Evolutionary conservation across 2,113 vertebrate genomes (phyloP), one percentile per base, ranked within the genome.

Genomic region (Bujurquina vittata): DNA sequence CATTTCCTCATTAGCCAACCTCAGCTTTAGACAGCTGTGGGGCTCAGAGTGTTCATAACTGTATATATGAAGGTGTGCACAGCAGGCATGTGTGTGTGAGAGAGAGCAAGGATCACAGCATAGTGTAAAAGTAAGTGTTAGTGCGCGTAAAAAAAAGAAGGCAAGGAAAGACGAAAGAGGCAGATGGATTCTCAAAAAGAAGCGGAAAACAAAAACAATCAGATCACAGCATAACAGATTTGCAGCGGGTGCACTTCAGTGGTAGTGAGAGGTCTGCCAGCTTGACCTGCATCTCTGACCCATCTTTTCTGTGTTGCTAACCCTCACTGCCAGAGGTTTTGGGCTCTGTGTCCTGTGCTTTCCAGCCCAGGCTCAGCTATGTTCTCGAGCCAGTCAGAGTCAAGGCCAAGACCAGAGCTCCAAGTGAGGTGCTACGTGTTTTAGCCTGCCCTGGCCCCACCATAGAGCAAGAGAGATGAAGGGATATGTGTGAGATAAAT

Each of bases 401-500:
- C 84, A 84, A 87, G 81, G 88, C 84, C 74, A 75, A 81, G 86
- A 90, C 89, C 86, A 81, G 77, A 88, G 83, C 80, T 89, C 77
- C 12, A 18, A 74, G 85, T 81, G 81, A 90, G 88, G 78, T 79
- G 79, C 81, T 89, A 72, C 46, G 7, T 79, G 87, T 92, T 90
- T 90, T 73, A 89, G 84, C 78, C 69, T 86, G 80, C 88, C 79
- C 89, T 76, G 80, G 86, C 77, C 84, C 67, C 77, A 78, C 75
- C 89, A 65, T 75, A 58, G 90, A 88, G 88, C 87, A 85, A 92
- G 81, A 92, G 91, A 93, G 93, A 95, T 94, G 95, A 95, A 94
- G 91, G 88, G 91, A 95, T 94, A 92, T 90, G 91, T 84, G 91
- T 90, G 93, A 95, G 93, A 96, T 96, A 96, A 96, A 96, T 96